Evolutionary conservation across 2,113 vertebrate genomes (phyloP).

Genomic region (Erythrocebus patas): DNA sequence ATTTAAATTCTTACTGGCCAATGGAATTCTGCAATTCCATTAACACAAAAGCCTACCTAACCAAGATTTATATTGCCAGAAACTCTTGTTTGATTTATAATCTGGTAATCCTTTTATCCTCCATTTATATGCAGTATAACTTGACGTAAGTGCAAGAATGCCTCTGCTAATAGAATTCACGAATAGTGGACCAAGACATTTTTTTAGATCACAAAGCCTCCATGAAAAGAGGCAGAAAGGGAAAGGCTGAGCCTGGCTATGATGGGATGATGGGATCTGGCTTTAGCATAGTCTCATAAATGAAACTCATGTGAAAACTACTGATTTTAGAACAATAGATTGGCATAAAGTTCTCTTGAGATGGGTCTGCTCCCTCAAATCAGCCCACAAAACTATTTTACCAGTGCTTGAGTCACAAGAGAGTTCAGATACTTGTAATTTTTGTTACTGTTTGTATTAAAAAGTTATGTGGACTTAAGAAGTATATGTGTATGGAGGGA

Average conservation of each 20-base stretch:
- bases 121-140: constrained; percentile 88
- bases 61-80: constrained; percentile 86
- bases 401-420: constrained; percentile 4
- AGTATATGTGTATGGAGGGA: neutral
- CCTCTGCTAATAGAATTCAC: constrained; percentile 85
- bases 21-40: constrained; percentile 87
- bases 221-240: constrained; percentile 53
- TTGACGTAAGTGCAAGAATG: constrained; percentile 85
- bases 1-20: constrained; percentile 85
- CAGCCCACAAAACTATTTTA: constrained; percentile 34
- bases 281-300: constrained; percentile 39
- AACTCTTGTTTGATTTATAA: constrained; percentile 87
- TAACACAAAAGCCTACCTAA: constrained; percentile 81
- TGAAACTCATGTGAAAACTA: constrained; percentile 22
- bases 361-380: neutral
- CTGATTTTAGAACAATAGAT: constrained; percentile 2
- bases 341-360: neutral
- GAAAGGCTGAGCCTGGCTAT: neutral
- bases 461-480: constrained; percentile 50
- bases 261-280: neutral
- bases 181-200: constrained; percentile 81
- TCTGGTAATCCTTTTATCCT: constrained; percentile 88
- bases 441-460: constrained; percentile 45
- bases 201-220: constrained; percentile 83
- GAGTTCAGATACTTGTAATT: constrained; percentile 39